Evolutionary conservation across 2,888 invertebrate species (phyloP), one percentile per base, ranked within the genome.

Genomic region (Conus canariensis): DNA sequence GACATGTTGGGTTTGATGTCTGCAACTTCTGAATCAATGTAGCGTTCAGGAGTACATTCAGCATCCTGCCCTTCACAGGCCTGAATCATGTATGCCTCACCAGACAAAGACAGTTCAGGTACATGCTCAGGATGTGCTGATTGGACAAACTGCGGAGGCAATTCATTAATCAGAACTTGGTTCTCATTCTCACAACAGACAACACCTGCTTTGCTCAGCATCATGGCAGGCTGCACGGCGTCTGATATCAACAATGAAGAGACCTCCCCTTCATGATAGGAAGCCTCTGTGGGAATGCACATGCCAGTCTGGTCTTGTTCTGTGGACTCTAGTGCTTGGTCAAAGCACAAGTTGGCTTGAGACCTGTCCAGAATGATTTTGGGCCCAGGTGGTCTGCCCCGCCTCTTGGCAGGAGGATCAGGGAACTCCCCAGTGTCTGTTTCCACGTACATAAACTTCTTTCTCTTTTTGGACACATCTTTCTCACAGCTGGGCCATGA

Each of bases 321-420:
- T 60, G 67, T 16, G 25, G 30, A 22, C 25, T 45, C 56, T 1
- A 12, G 25, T 5, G 70, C 7, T 74, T 64, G 58, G 6, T 64
- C 58, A 14, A 89, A 85, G 25, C 85, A 89, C 58, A 89, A 56
- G 58, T 89, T 85, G 56, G 60, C 60, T n/a, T 89, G 89, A n/a
- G 89, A 89, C 30, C 85, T 22, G 85, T 89, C 89, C 64, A 89
- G 58, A n/a, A 89, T 85, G 14, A 89, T 70, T 89, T 89, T 89
- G 14, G 89, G 89, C 9, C 85, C 85, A 14, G 89, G 89, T 25
- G 74, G 85, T 22, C 89, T 85, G 45, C 89, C 89, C 9, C 89
- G 74, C 58, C 86, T 89, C n/a, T 56, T 85, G 10, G 67, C 59
- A 16, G 89, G 85, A 0, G 74, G 30, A 12, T 89, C 89, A 58